Percentiles rank a stretch among this genome's conserved stretches.
phyloP scores from a whole-genome alignment of 2,888 invertebrate species.

The Therioaphis trifolii region DNA sequence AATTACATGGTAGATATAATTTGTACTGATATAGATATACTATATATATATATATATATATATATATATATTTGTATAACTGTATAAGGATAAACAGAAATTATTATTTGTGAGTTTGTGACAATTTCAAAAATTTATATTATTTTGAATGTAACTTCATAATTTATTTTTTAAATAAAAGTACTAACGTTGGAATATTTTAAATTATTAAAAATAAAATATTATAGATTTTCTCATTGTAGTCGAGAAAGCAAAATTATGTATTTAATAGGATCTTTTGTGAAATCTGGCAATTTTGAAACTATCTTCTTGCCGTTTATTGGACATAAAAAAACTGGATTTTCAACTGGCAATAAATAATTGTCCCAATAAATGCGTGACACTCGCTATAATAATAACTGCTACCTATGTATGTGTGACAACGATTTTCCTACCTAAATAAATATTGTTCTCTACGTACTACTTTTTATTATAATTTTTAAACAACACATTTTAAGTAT shows the following conservation, averaged over 20 bases:
- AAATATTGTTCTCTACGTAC: not conserved
- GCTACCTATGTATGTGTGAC: not conserved
- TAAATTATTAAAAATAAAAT: slow-evolving; percentile 2
- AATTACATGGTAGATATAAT: too few relatives aligned
- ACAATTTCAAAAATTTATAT: too few relatives aligned
- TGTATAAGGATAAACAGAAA: too few relatives aligned
- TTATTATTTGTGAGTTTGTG: too few relatives aligned
- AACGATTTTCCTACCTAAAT: slow-evolving; percentile 7
- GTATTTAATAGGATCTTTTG: not conserved
- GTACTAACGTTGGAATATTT: not conserved
- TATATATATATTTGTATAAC: too few relatives aligned
- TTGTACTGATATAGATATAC: too few relatives aligned
- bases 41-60: too few relatives aligned
- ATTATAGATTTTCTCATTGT: not conserved
- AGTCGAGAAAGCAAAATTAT: slow-evolving; percentile 1
- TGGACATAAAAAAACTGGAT: slow-evolving; percentile 25
- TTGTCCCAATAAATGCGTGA: slow-evolving; percentile 4
- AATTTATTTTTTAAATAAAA: not conserved
- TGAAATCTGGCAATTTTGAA: slow-evolving; percentile 23
- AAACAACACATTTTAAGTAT: not conserved
- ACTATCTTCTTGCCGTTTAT: not conserved
- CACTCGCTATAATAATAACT: not conserved
- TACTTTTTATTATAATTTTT: slow-evolving; percentile 11
- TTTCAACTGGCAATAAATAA: slow-evolving; percentile 42
- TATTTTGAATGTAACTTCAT: not conserved